These are phyloP conservation scores for Schrankia costaestrigalis DNA, from an alignment of 2,888 invertebrate genomes.

Conservation along the genomic window DNA sequence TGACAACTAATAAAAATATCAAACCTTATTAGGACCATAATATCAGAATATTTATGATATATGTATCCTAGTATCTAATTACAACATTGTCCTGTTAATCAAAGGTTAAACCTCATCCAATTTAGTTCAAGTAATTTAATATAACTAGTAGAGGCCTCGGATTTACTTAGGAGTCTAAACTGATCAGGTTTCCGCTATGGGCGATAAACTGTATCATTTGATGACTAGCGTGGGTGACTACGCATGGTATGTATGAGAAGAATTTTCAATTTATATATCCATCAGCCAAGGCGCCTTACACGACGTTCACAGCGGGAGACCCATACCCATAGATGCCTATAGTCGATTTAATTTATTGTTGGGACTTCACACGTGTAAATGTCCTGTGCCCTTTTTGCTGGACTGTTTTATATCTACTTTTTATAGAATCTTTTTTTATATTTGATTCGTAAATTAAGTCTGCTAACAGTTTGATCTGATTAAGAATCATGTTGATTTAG, in stretches of 20 bases:
- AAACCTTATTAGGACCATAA: too few relatives aligned
- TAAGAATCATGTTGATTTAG: too few relatives aligned
- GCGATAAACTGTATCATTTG: constrained; percentile 68
- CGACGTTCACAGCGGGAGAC: constrained; percentile 62
- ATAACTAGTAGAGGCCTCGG: constrained; percentile 45
- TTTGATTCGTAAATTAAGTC: too few relatives aligned
- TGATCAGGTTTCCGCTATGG: constrained; percentile 55
- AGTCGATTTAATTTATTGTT: constrained; percentile 64
- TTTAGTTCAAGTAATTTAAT: constrained; percentile 41
- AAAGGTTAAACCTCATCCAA: constrained; percentile 22
- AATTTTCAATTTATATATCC: constrained; percentile 55
- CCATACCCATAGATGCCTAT: constrained; percentile 40
- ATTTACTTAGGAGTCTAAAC: constrained; percentile 44
- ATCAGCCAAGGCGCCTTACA: constrained; percentile 66
- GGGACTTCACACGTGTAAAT: constrained; percentile 43
- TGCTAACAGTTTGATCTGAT: too few relatives aligned
- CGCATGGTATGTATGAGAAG: constrained; percentile 34
- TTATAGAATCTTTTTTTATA: not conserved
- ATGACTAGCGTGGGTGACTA: constrained; percentile 62
- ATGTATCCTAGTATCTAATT: not conserved
- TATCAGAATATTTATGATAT: too few relatives aligned
- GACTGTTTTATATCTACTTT: constrained; percentile 25
- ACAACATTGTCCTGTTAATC: not conserved
- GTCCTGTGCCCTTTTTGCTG: constrained; percentile 35
- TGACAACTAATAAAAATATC: too few relatives aligned